Conservation (phyloP, 64 coral and sea anemone genomes). For the Montipora foliosa region DNA sequence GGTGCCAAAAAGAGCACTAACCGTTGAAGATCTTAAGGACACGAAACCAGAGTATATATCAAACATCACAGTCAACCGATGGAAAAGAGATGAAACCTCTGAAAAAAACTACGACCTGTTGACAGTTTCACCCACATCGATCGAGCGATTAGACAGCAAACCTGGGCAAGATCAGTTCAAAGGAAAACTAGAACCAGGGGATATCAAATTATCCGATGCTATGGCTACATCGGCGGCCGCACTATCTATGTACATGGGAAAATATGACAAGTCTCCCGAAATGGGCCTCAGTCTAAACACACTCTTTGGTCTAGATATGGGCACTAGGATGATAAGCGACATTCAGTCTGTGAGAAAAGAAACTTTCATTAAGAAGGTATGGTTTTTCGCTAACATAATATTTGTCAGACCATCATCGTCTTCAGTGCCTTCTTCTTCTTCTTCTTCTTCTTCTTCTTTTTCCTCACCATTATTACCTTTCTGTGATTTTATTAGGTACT, state of each 20-base stretch:
- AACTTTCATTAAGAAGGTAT: neutral
- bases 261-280: neutral
- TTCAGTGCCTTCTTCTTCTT: too few relatives aligned
- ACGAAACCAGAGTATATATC: conserved; percentile 79
- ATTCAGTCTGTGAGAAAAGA: neutral
- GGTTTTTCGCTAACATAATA: neutral
- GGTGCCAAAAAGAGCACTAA: conserved; percentile 30
- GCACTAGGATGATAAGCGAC: neutral
- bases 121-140: conserved; percentile 45
- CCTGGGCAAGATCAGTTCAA: neutral
- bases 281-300: conserved; percentile 54
- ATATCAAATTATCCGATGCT: conserved; percentile 76
- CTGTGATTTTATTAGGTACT: too few relatives aligned
- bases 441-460: neutral
- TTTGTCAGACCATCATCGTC: too few relatives aligned
- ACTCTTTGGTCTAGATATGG: conserved; percentile 71
- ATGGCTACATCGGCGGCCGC: conserved; percentile 88
- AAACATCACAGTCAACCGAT: conserved; percentile 65
- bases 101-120: conserved; percentile 44
- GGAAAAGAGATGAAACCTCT: neutral
- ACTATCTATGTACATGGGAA: conserved; percentile 64
- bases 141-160: conserved; percentile 58
- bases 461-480: too few relatives aligned
- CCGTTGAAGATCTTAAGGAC: conserved; percentile 62
- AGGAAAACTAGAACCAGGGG: conserved; percentile 43